Conservation (phyloP, 2,113 vertebrate genomes). For the Oenanthe oenanthe region DNA sequence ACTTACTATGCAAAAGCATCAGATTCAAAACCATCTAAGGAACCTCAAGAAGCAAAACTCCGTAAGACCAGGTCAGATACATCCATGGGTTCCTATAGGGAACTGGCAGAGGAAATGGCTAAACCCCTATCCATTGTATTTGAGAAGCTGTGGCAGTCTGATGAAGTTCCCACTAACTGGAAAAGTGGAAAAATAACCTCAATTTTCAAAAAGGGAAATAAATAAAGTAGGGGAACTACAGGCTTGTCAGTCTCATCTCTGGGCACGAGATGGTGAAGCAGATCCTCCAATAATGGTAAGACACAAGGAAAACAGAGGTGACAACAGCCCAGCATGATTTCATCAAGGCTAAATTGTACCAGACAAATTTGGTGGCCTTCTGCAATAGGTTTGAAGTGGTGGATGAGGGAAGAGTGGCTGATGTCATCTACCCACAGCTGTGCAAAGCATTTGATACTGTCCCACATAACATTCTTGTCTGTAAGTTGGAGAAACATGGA, state of each 20-base stretch:
- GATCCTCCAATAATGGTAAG: background rate
- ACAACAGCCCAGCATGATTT: background rate
- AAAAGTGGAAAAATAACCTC: background rate
- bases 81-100: background rate
- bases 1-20: background rate
- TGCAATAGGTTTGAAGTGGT: background rate
- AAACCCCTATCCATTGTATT: background rate
- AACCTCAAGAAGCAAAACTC: background rate
- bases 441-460: rapidly evolving
- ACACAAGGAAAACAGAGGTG: background rate
- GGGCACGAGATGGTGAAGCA: background rate
- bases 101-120: background rate
- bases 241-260: background rate
- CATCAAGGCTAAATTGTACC: background rate
- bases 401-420: background rate
- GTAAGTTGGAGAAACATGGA: background rate
- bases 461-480: rapidly evolving
- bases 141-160: background rate
- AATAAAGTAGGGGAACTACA: background rate
- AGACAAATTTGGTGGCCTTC: background rate
- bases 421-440: rapidly evolving
- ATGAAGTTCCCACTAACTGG: background rate
- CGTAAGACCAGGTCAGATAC: background rate
- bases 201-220: background rate
- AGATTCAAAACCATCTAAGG: background rate